These are phyloP conservation scores for Spheniscus humboldti DNA, from an alignment of 2,797 vertebrate species.

Conservation along the genomic window DNA sequence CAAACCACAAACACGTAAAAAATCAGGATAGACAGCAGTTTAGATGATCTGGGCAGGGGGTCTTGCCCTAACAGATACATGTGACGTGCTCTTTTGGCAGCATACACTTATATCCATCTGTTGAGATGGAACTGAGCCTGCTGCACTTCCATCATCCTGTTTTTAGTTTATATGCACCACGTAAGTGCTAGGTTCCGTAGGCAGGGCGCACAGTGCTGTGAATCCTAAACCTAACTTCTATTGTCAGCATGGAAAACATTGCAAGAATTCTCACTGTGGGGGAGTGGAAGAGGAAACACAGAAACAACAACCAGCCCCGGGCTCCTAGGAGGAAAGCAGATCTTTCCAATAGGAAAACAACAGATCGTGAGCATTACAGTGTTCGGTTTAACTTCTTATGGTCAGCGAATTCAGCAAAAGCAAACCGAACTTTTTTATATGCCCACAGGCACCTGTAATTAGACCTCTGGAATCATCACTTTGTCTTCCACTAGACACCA, in stretches of 20 bases:
- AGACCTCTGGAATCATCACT: not conserved
- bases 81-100: not conserved
- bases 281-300: not conserved
- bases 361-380: not conserved
- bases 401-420: not conserved
- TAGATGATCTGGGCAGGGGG: slow-evolving; percentile 34
- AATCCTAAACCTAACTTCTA: not conserved
- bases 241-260: not conserved
- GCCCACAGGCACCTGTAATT: not conserved
- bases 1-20: not conserved
- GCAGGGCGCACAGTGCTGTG: not conserved
- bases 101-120: slow-evolving; percentile 6
- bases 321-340: not conserved
- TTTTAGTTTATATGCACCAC: not conserved
- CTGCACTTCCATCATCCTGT: not conserved
- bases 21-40: slow-evolving; percentile 18
- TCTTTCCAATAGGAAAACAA: not conserved
- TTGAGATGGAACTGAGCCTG: not conserved
- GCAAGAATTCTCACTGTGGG: not conserved
- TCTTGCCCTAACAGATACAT: slow-evolving; percentile 34
- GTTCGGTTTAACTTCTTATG: not conserved
- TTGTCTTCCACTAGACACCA: not conserved
- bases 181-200: not conserved
- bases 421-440: not conserved
- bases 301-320: not conserved